Evolutionary conservation across 2,888 invertebrate species (phyloP).

Genomic region (Gisinianus flammeolus): DNA sequence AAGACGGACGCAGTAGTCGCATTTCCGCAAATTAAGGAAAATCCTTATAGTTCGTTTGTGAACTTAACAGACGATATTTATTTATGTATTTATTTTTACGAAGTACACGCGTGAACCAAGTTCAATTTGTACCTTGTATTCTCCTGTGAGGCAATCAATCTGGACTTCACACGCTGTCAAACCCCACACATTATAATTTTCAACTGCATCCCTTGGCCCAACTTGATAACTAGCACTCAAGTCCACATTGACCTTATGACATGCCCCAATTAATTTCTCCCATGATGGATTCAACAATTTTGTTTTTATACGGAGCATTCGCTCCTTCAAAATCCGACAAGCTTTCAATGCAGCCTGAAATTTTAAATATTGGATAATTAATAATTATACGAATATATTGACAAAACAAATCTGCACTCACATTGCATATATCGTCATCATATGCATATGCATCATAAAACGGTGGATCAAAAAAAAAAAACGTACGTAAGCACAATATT

Average conservation of each 20-base stretch:
- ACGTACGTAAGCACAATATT: slow-evolving; percentile 61
- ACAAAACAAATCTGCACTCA: no score
- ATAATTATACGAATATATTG: no score
- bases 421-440: no score
- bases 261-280: slow-evolving; percentile 60
- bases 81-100: neutral
- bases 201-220: slow-evolving; percentile 50
- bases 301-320: slow-evolving; percentile 61
- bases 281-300: slow-evolving; percentile 59
- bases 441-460: no score
- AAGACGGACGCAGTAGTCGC: no score
- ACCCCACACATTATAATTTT: slow-evolving; percentile 61
- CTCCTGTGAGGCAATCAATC: slow-evolving; percentile 65
- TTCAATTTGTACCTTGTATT: slow-evolving; percentile 26
- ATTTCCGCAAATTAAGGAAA: no score
- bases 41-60: no score
- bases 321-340: slow-evolving; percentile 59
- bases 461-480: no score
- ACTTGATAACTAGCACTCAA: slow-evolving; percentile 64
- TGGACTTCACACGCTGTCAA: slow-evolving; percentile 65
- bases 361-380: neutral
- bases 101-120: neutral
- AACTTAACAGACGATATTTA: no score
- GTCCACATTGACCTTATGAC: slow-evolving; percentile 60
- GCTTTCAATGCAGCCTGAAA: slow-evolving; percentile 60